Percentiles rank a stretch among this genome's conserved stretches.
Conservation (phyloP, 2,797 vertebrate genomes). For the Limosa lapponica region DNA sequence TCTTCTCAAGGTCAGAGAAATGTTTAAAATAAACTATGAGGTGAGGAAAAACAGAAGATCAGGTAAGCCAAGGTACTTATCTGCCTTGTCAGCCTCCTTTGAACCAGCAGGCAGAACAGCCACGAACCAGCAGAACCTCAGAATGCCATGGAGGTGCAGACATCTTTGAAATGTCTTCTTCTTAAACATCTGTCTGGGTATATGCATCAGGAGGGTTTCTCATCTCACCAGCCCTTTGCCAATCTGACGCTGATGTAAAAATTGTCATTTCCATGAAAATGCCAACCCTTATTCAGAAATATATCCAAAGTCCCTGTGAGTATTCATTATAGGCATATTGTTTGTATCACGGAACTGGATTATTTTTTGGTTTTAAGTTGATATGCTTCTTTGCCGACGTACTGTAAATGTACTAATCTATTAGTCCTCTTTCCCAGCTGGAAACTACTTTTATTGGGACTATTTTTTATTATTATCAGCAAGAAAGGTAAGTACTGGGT, state of each 20-base stretch:
- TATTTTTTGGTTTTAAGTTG: background rate
- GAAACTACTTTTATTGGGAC: background rate
- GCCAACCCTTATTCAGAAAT: background rate
- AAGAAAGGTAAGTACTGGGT: background rate
- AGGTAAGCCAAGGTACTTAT: background rate
- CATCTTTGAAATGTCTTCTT: conserved; percentile 36
- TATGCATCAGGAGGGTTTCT: background rate
- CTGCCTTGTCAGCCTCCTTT: background rate
- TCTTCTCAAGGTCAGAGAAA: background rate
- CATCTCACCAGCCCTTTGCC: background rate
- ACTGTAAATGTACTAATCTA: background rate
- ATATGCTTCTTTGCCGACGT: background rate
- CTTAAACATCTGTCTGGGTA: conserved; percentile 22
- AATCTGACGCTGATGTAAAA: conserved; percentile 46
- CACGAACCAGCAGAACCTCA: conserved; percentile 26
- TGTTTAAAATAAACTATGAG: background rate
- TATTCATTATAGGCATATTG: background rate
- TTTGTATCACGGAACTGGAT: background rate
- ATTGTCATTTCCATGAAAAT: conserved; percentile 62
- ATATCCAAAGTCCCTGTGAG: background rate
- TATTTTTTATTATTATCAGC: background rate
- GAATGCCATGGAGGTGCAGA: background rate
- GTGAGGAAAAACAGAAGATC: background rate
- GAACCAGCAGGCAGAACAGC: background rate
- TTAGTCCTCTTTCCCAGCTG: background rate